These are phyloP conservation scores for Serranus cabrilla DNA, from an alignment of 2,797 vertebrate species.

Conservation along the genomic window DNA sequence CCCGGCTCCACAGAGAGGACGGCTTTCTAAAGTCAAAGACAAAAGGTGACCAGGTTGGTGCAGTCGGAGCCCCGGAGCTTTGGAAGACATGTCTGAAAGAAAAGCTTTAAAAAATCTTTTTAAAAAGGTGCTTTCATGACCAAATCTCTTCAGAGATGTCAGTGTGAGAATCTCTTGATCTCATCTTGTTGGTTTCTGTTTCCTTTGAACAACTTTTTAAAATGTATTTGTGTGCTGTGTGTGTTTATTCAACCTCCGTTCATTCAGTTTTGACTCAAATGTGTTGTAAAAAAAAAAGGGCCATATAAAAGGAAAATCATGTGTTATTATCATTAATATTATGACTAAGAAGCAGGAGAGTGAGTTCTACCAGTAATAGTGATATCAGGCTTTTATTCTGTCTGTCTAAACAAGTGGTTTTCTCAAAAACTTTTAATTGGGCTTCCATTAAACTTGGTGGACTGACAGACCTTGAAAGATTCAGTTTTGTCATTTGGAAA, in stretches of 20 bases:
- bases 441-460: slow-evolving; percentile 31
- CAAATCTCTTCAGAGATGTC: not conserved
- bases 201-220: not conserved
- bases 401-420: slow-evolving; percentile 4
- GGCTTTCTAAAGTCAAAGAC: slow-evolving; percentile 24
- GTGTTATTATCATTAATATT: too few relatives aligned
- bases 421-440: slow-evolving; percentile 40
- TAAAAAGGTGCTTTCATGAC: slow-evolving; percentile 5
- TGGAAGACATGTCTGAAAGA: not conserved
- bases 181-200: not conserved
- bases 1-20: slow-evolving; percentile 4
- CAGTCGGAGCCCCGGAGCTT: not conserved
- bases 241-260: not conserved
- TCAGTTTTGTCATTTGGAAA: slow-evolving; percentile 24
- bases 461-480: slow-evolving; percentile 30
- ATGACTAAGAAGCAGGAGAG: not conserved
- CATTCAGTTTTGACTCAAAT: not conserved
- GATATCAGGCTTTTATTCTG: slow-evolving; percentile 19
- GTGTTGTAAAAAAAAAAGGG: not conserved
- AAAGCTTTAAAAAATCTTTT: not conserved
- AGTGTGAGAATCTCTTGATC: not conserved
- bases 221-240: not conserved
- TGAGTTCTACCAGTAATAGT: not conserved
- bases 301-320: not conserved
- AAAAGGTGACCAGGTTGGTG: slow-evolving; percentile 28